phyloP scores from a whole-genome alignment of 2,113 vertebrate species.

The Tyto alba region DNA sequence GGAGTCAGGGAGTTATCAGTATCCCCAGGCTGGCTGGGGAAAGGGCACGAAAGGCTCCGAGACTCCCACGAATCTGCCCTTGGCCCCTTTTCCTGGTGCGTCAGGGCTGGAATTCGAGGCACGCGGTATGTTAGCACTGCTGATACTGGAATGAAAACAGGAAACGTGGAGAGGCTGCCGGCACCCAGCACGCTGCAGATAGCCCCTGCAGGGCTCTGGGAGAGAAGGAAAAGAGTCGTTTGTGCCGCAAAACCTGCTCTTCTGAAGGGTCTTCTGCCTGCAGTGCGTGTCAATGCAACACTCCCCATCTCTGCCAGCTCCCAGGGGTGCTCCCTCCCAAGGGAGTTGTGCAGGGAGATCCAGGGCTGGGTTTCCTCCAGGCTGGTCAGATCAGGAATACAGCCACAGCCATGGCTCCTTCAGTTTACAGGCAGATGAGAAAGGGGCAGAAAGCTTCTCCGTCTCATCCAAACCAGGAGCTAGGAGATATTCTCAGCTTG shows the following conservation, averaged over 20 bases:
- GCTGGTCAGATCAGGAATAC: neutral
- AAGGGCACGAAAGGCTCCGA: neutral
- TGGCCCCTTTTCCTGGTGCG: neutral
- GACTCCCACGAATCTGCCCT: neutral
- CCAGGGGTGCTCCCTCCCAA: neutral
- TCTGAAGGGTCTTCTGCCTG: neutral
- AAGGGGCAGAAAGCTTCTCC: neutral
- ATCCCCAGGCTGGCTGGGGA: neutral
- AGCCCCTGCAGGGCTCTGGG: neutral
- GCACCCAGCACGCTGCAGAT: neutral
- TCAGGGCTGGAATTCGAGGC: constrained; percentile 9
- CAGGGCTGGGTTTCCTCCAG: neutral
- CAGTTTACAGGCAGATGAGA: neutral
- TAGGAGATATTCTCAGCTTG: neutral
- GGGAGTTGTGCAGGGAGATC: neutral
- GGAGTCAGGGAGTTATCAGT: neutral
- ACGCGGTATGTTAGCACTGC: neutral
- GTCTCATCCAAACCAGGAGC: neutral
- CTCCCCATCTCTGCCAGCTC: neutral
- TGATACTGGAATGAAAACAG: constrained; percentile 50
- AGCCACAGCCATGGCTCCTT: neutral
- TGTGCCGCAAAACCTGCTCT: neutral
- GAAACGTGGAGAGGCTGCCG: neutral
- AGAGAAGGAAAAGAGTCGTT: neutral
- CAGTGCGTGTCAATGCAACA: accelerated